phyloP scores from a whole-genome alignment of 1,140 invertebrate genomes.

The Ceratina australensis region DNA sequence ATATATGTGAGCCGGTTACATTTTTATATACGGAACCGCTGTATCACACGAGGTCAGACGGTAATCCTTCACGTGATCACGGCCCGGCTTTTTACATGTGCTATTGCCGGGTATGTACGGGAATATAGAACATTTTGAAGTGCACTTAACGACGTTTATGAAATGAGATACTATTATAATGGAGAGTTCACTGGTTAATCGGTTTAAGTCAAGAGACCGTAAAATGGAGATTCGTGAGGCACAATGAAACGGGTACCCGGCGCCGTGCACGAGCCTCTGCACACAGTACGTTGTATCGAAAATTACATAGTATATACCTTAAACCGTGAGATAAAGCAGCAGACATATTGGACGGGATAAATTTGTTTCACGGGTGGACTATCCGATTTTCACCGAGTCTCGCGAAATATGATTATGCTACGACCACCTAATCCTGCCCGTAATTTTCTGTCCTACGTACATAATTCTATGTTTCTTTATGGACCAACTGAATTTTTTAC shows the following conservation, averaged over 20 bases:
- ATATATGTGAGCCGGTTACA: too few relatives aligned
- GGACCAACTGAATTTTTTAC: too few relatives aligned
- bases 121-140: slow-evolving; percentile 37
- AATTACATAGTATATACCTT: slow-evolving; percentile 32
- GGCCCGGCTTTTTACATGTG: slow-evolving; percentile 31
- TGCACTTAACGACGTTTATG: slow-evolving; percentile 58
- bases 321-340: slow-evolving; percentile 21
- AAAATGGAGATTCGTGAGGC: slow-evolving; percentile 39
- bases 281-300: slow-evolving; percentile 17
- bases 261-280: slow-evolving; percentile 4
- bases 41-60: slow-evolving; percentile 16
- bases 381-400: not conserved
- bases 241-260: slow-evolving; percentile 25
- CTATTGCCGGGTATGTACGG: not conserved
- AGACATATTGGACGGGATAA: slow-evolving; percentile 26
- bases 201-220: slow-evolving; percentile 53
- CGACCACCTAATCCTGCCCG: too few relatives aligned
- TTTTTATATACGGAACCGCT: not conserved
- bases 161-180: slow-evolving; percentile 52
- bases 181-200: slow-evolving; percentile 58
- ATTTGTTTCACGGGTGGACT: slow-evolving; percentile 1
- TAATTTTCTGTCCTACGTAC: too few relatives aligned
- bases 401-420: not conserved
- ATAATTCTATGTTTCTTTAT: not conserved
- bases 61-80: slow-evolving; percentile 48